Percentiles rank a stretch among this genome's conserved stretches.
Evolutionary conservation across 2,888 invertebrate species (phyloP).

Genomic region (Ophonus ardosiacus): DNA sequence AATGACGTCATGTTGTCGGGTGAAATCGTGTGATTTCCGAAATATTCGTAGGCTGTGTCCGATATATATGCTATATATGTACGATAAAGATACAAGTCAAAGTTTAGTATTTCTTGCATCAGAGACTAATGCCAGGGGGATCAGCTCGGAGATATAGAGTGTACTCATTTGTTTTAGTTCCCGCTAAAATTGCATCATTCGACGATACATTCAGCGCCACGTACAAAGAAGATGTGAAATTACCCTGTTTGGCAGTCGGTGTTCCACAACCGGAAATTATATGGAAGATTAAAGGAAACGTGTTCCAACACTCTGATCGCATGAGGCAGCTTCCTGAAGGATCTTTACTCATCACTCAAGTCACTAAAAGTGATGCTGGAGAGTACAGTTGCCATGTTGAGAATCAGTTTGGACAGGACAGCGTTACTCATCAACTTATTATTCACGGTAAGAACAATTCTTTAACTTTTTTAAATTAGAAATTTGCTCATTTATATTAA

Average conservation of each 20-base stretch:
- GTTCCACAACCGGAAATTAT: conserved; percentile 92
- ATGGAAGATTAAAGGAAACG: conserved; percentile 92
- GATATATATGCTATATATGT: too few species aligned
- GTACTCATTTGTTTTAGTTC: conserved; percentile 79
- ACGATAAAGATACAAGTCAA: too few species aligned
- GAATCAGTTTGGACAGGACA: conserved; percentile 94
- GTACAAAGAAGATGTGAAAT: conserved; percentile 93
- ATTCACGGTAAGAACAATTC: conserved; percentile 82
- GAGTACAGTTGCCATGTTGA: conserved; percentile 96
- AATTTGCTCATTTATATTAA: neutral
- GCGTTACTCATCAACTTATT: conserved; percentile 92
- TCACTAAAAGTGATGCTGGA: conserved; percentile 93
- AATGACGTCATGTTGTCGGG: too few species aligned
- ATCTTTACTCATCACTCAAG: conserved; percentile 92
- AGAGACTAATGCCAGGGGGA: too few species aligned
- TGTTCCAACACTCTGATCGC: conserved; percentile 88
- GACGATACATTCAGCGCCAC: conserved; percentile 95
- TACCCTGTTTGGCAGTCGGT: conserved; percentile 95
- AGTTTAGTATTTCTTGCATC: too few species aligned
- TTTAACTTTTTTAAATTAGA: neutral
- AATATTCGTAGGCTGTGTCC: too few species aligned
- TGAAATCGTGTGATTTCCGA: too few species aligned
- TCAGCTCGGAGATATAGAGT: too few species aligned
- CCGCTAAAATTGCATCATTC: conserved; percentile 96
- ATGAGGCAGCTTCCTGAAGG: conserved; percentile 93